Conservation (phyloP, 2,888 invertebrate species). For the Amiota mariae region DNA sequence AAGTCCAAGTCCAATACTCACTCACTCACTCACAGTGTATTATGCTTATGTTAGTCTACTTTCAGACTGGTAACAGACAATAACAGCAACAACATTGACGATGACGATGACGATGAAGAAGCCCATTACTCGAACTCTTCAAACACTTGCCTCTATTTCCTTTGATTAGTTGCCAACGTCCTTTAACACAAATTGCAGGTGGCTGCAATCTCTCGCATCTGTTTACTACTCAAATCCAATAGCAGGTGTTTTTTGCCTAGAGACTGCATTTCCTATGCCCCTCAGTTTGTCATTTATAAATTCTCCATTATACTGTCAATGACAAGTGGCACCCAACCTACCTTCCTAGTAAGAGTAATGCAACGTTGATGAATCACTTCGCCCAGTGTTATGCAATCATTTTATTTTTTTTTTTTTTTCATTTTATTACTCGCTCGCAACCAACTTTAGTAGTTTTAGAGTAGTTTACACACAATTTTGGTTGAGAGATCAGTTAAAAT, state of each 20-base stretch:
- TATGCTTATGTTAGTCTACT: background rate
- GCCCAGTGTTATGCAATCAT: background rate
- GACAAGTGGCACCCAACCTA: background rate
- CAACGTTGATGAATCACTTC: slow-evolving; percentile 19
- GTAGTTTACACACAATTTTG: slow-evolving; percentile 21
- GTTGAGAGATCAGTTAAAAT: slow-evolving; percentile 29
- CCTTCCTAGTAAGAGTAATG: background rate
- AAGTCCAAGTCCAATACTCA: background rate
- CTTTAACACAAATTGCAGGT: background rate
- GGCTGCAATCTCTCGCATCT: background rate
- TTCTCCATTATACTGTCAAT: too few relatives aligned
- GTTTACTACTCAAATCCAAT: background rate
- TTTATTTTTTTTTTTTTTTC: slow-evolving; percentile 20
- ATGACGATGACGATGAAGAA: background rate
- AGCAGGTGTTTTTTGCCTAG: background rate
- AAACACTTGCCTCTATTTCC: background rate
- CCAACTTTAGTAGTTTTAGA: slow-evolving; percentile 12
- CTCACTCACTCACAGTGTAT: too few relatives aligned
- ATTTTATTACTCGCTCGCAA: background rate
- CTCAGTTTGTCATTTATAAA: too few relatives aligned
- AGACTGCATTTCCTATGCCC: too few relatives aligned
- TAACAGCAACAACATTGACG: background rate
- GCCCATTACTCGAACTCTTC: background rate
- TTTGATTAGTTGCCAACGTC: background rate
- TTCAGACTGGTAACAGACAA: background rate